Base-by-base conservation (phyloP, 1,140 invertebrate species). In the Drosophila nebulosa region DNA sequence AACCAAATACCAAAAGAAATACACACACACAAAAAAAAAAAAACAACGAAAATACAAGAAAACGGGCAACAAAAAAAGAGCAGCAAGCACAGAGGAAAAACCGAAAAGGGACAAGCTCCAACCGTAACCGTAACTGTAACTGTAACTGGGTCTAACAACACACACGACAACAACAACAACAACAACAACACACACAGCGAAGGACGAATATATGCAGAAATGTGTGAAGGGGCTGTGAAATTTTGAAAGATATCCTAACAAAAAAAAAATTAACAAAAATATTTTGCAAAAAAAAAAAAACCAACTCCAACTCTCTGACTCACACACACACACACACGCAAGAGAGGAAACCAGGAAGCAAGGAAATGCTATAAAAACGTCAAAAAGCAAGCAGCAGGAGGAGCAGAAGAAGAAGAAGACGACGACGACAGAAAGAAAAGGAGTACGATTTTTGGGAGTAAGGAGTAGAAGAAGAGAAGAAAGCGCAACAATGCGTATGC, bases 141-240 rank as follows among this genome's bases (percentile, higher is more conserved):
- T 36, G 39, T 46, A 46, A 46, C 39, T 46, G 39, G 39, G 39
- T 46, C 39, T 74, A 68, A 74, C 62, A 68, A 68, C 30, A 32
- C 9, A 32, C 30, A 32, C 30, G 24, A 10, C 3, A 10, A 32
- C 30, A n/a, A n/a, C n/a, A n/a, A n/a, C n/a, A n/a, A n/a, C n/a
- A n/a, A n/a, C n/a, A n/a, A n/a, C n/a, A n/a, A n/a, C n/a, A n/a
- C n/a, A n/a, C n/a, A n/a, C 59, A 58, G 68, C 71, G 60, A 39
- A 55, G 59, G 24, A 65, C 62, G 50, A 64, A 68, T 65, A 69
- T 10, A 64, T 67, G 81, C 70, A 78, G 74, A 86, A 86, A 86
- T 86, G 78, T 89, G 84, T 89, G 74, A 88, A 86, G 83, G 83
- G 83, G 83, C 83, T 86, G 83, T 86, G 83, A 88, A 88, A 46